These are phyloP conservation scores for Frankliniella intonsa DNA, from an alignment of 2,888 invertebrate genomes.

Conservation along the genomic window DNA sequence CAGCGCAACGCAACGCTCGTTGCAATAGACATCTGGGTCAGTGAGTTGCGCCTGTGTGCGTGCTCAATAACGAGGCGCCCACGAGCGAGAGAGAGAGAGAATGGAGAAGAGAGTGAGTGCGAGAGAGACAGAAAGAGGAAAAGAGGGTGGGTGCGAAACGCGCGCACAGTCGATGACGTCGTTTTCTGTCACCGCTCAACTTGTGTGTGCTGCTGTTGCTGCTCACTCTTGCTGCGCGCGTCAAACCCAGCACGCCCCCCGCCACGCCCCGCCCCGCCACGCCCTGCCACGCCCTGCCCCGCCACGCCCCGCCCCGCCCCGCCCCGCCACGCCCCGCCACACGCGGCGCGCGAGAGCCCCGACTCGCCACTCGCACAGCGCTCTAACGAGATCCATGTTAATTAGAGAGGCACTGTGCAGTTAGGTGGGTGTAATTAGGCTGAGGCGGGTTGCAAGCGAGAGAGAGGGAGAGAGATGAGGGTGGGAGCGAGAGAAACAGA, in stretches of 20 bases:
- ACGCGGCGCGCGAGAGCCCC: background rate
- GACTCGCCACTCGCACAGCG: background rate
- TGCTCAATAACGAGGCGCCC: too few species aligned
- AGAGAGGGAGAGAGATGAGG: background rate
- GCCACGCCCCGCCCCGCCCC: background rate
- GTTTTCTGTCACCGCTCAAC: too few species aligned
- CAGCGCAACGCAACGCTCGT: too few species aligned
- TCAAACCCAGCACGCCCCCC: too few species aligned
- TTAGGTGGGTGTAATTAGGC: slow-evolving; percentile 1
- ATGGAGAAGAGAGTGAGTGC: background rate
- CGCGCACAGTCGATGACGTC: background rate
- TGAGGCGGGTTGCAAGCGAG: background rate
- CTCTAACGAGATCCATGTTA: background rate
- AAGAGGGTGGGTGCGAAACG: background rate
- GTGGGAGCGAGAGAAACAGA: too few species aligned
- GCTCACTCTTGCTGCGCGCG: too few species aligned
- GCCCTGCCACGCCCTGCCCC: background rate
- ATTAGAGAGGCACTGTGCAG: background rate
- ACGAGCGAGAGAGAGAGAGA: background rate
- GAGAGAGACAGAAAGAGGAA: background rate
- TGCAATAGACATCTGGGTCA: too few species aligned
- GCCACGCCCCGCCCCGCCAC: too few species aligned
- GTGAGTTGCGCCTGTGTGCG: too few species aligned
- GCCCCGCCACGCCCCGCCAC: background rate
- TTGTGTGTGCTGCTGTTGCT: too few species aligned